Evolutionary conservation across 2,888 invertebrate species (phyloP).

Genomic region (Torymus texanus): DNA sequence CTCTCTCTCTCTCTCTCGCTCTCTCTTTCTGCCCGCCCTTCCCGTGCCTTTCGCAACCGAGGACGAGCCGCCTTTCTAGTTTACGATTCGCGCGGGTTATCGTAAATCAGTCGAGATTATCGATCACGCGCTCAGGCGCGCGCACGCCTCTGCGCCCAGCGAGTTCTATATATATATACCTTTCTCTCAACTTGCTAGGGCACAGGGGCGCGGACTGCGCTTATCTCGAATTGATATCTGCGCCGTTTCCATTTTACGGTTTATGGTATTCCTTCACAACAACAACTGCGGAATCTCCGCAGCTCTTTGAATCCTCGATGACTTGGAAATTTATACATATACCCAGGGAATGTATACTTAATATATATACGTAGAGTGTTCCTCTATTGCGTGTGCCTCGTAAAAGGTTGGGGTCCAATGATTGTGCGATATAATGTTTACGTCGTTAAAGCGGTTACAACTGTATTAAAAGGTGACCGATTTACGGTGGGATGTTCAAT

Average conservation of each 20-base stretch:
- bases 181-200: neutral
- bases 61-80: constrained; percentile 13
- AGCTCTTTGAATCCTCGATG: constrained; percentile 4
- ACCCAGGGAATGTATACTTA: no score
- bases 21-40: neutral
- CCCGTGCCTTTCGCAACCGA: neutral
- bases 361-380: no score
- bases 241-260: constrained; percentile 35
- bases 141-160: constrained; percentile 3
- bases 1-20: neutral
- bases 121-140: constrained; percentile 27
- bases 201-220: neutral
- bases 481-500: no score
- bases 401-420: no score
- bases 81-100: constrained; percentile 40
- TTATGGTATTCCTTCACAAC: constrained; percentile 19
- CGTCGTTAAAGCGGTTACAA: no score
- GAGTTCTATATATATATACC: neutral
- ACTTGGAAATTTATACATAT: no score
- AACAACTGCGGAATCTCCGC: neutral
- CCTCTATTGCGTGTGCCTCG: no score
- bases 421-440: no score
- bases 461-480: no score
- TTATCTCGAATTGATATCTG: constrained; percentile 44
- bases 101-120: constrained; percentile 54